Base-by-base conservation (phyloP, 2,888 invertebrate species). In the Alsophila aescularia region DNA sequence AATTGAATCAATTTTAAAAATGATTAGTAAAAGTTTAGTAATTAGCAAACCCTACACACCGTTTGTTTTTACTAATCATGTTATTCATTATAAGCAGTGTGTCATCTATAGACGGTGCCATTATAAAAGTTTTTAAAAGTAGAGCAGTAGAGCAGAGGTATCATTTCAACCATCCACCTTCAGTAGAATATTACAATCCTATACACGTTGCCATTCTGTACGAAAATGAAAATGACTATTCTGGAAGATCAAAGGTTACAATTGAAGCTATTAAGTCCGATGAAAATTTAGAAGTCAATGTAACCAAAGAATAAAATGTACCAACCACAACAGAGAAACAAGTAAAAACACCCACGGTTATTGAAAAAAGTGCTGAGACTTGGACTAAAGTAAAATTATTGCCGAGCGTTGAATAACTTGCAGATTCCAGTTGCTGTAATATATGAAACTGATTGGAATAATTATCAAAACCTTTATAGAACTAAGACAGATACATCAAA, bases 141-240 rank as follows among this genome's bases (percentile, higher is more conserved):
- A 41, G 32, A 31, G n/a, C 16, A 36, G 31, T 34, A 18, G 37
- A 48, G 57, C 58, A 48, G 27, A 60, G 47, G 10, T 67, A 69
- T 47, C 57, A 59, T 40, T 64, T 58, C 16, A 75, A 85, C 48
- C 83, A 79, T 61, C 81, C 84, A 8, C 80, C 81, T 2, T 55
- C 58, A 8, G 56, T 55, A 52, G 79, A 80, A 54, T 49, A 60
- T n/a, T 44, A 67, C 36, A 66, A 73, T 24, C 45, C 66, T 12
- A 63, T 74, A 53, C 67, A 77, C 27, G 77, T 67, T 40, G 21
- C 61, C 10, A 50, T 66, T 2, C 16, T 66, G 10, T 68, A 66
- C 44, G 68, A 71, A 8, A 48, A 66, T 37, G 34, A 56, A 51
- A 15, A 21, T 35, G 27, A 10, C 0, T 15, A 35, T 34, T 32